Conservation (phyloP, 2,888 invertebrate species). For the Nymphalis c-album region DNA sequence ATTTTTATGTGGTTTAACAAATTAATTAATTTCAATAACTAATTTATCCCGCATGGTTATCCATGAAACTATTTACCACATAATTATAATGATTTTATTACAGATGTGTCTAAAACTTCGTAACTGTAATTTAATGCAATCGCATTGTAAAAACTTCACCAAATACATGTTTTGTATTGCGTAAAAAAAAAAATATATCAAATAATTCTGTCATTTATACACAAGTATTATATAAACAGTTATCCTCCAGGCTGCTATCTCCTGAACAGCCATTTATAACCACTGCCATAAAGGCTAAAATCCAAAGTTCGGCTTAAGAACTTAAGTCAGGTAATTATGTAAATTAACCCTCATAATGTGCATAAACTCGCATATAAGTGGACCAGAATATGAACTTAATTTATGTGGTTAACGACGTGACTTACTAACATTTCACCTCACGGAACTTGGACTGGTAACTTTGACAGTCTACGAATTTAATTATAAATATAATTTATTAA, state of each 20-base stretch:
- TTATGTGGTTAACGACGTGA: slow-evolving; percentile 39
- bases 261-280: slow-evolving; percentile 33
- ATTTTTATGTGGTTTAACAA: too few species aligned
- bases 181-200: too few species aligned
- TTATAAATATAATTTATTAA: too few species aligned
- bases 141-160: too few species aligned
- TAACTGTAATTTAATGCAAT: too few species aligned
- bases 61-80: too few species aligned
- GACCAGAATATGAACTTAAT: slow-evolving; percentile 41
- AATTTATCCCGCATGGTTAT: too few species aligned
- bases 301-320: slow-evolving; percentile 40
- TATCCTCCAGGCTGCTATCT: slow-evolving; percentile 25
- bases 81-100: too few species aligned
- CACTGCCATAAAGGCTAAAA: slow-evolving; percentile 37
- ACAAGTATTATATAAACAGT: slow-evolving; percentile 21
- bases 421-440: slow-evolving; percentile 8
- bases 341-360: slow-evolving; percentile 44
- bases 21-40: too few species aligned
- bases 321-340: slow-evolving; percentile 45
- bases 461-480: background rate
- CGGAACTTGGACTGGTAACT: background rate
- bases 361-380: slow-evolving; percentile 45
- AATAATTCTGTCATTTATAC: too few species aligned
- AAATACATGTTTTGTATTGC: too few species aligned
- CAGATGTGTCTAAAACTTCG: too few species aligned